Conservation (phyloP, 2,113 vertebrate genomes). For the Dascyllus trimaculatus region DNA sequence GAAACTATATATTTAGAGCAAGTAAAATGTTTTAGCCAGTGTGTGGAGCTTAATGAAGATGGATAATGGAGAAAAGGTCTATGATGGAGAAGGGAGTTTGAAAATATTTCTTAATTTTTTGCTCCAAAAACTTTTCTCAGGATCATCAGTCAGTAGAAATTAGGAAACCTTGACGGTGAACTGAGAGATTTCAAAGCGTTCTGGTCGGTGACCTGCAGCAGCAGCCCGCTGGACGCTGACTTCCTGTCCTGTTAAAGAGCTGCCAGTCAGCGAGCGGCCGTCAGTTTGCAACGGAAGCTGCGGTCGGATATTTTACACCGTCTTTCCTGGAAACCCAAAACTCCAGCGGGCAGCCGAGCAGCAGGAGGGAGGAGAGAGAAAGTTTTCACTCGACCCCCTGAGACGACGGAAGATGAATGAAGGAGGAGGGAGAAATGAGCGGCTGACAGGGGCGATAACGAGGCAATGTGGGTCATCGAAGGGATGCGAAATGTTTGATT, state of each 20-base stretch:
- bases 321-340: conserved; percentile 75
- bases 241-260: conserved; percentile 65
- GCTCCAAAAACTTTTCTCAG: neutral
- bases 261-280: conserved; percentile 63
- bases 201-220: conserved; percentile 25
- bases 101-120: neutral
- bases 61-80: no score
- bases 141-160: neutral
- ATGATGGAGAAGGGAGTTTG: no score
- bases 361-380: conserved; percentile 65
- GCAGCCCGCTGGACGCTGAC: conserved; percentile 42
- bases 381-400: conserved; percentile 57
- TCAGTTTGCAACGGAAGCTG: conserved; percentile 71
- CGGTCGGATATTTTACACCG: conserved; percentile 68
- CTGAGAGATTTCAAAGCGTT: conserved; percentile 20
- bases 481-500: neutral
- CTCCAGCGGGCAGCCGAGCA: conserved; percentile 47
- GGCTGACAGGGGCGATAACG: conserved; percentile 38
- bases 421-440: neutral
- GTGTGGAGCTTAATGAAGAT: no score
- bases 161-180: neutral
- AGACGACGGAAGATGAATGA: conserved; percentile 54
- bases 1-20: no score
- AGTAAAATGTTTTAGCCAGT: no score
- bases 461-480: neutral